A percentile compares a stretch with the other conserved stretches of the same genome.
Conservation (phyloP, 2,888 invertebrate genomes). For the Microchrysa polita region DNA sequence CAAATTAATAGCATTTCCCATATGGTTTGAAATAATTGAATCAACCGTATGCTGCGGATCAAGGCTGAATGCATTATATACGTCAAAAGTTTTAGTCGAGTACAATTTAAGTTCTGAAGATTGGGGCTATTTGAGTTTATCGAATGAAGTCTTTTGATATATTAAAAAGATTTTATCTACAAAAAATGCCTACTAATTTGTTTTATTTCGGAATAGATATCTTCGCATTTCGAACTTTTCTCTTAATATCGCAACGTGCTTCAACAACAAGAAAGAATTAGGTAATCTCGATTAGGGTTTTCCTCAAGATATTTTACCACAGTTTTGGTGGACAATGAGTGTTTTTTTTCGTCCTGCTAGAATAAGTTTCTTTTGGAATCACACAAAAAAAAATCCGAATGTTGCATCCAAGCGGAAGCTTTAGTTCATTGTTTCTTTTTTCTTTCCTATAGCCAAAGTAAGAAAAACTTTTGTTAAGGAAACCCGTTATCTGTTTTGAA, state of each 20-base stretch:
- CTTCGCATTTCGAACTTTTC: background rate
- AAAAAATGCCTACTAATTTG: conserved; percentile 16
- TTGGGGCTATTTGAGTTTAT: too few species aligned
- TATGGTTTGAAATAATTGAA: conserved; percentile 14
- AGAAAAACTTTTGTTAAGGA: conserved; percentile 46
- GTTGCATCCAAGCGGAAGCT: conserved; percentile 43
- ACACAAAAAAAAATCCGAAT: conserved; percentile 13
- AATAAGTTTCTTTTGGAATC: conserved; percentile 21
- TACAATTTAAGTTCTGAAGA: too few species aligned
- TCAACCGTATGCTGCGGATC: background rate
- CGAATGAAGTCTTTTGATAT: too few species aligned
- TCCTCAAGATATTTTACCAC: conserved; percentile 1
- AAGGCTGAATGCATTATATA: background rate
- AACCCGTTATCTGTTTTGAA: conserved; percentile 43
- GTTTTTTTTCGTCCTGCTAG: conserved; percentile 10
- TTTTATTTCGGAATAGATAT: background rate
- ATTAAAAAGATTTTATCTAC: conserved; percentile 1
- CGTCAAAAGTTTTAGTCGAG: background rate
- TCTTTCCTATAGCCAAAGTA: conserved; percentile 11
- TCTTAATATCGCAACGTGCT: background rate
- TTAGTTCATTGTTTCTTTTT: background rate
- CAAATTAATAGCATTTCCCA: background rate
- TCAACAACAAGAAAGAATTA: conserved; percentile 10
- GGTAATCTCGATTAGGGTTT: conserved; percentile 32
- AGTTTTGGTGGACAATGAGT: background rate